A percentile compares a stretch with the other conserved stretches of the same genome.
Evolutionary conservation across 2,888 invertebrate species (phyloP).

Genomic region (Sisyra terminalis): DNA sequence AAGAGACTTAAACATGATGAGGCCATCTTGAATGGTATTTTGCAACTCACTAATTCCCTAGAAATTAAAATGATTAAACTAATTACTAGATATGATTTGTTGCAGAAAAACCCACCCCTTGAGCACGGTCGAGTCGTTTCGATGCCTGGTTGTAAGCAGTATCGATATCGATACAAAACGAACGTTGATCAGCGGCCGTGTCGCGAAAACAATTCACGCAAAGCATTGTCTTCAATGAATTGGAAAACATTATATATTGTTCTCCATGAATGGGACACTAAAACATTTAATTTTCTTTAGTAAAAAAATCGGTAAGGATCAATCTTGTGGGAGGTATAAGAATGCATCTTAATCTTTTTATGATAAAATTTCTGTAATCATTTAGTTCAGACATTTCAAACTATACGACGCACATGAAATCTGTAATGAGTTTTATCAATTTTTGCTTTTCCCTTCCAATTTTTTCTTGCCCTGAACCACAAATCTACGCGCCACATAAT

Average conservation of each 20-base stretch:
- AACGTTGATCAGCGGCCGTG: constrained; percentile 43
- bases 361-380: too few species aligned
- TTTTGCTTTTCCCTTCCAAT: too few species aligned
- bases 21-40: constrained; percentile 48
- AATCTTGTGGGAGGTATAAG: too few species aligned
- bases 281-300: constrained; percentile 11
- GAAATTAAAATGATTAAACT: constrained; percentile 11
- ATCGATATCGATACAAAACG: constrained; percentile 57
- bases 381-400: too few species aligned
- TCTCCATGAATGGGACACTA: constrained; percentile 51
- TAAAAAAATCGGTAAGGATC: too few species aligned
- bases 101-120: constrained; percentile 16
- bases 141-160: constrained; percentile 54
- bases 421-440: too few species aligned
- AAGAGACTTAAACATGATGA: constrained; percentile 44
- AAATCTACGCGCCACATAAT: too few species aligned
- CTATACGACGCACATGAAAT: too few species aligned
- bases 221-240: constrained; percentile 48
- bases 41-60: constrained; percentile 27
- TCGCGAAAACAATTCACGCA: constrained; percentile 62
- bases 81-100: neutral
- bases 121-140: constrained; percentile 49
- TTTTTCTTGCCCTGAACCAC: too few species aligned
- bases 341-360: too few species aligned
- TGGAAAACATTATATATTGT: constrained; percentile 59